Conservation (phyloP, 2,888 invertebrate genomes). For the Lepidonotus clava region DNA sequence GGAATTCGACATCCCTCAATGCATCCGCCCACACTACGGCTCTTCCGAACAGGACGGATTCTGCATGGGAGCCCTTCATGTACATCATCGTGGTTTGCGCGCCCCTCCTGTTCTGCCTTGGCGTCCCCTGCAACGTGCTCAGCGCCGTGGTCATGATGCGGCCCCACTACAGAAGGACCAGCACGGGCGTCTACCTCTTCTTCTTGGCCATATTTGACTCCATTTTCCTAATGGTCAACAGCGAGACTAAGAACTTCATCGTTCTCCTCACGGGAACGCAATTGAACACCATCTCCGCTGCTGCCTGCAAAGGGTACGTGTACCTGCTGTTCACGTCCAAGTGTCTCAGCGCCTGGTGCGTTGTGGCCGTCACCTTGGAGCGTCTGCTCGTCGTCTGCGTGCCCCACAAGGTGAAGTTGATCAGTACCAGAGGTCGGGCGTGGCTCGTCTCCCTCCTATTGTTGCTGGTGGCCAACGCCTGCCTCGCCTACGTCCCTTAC, state of each 20-base stretch:
- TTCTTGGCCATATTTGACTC: slow-evolving; percentile 16
- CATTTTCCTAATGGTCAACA: neutral
- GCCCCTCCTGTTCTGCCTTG: neutral
- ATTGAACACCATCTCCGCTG: neutral
- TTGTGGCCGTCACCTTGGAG: slow-evolving; percentile 2
- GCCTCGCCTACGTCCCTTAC: neutral
- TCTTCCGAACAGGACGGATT: no score
- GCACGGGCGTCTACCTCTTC: slow-evolving; percentile 11
- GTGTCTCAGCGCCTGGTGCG: neutral
- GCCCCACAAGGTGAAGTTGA: neutral
- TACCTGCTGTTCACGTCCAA: slow-evolving; percentile 10
- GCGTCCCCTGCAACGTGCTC: neutral
- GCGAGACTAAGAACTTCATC: slow-evolving; percentile 12
- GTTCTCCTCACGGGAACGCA: neutral
- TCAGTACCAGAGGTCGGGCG: neutral
- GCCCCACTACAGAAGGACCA: neutral
- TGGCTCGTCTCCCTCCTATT: neutral
- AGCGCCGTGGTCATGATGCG: neutral
- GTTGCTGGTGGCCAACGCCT: neutral
- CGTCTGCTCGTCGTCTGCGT: neutral
- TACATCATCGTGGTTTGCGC: neutral
- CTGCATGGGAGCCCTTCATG: no score
- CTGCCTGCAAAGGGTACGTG: neutral
- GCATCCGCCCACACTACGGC: no score
- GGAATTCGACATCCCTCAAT: no score